Conservation (phyloP, 2,797 vertebrate species). For the Poecile montanus region DNA sequence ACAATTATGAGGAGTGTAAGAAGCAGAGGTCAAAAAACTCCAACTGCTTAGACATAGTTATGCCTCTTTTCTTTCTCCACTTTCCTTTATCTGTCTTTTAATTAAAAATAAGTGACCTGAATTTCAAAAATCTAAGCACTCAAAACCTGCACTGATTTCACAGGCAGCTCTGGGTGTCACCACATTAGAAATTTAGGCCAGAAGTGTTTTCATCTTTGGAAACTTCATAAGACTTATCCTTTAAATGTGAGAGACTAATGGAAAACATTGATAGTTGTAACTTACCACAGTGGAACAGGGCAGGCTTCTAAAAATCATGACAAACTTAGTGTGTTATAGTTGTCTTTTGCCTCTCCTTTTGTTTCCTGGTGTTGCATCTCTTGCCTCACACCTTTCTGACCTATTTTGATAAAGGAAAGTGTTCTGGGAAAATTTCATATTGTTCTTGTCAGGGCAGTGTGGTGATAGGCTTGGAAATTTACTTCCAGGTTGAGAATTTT, state of each 20-base stretch:
- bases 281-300: background rate
- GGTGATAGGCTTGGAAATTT: background rate
- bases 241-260: background rate
- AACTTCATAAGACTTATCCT: background rate
- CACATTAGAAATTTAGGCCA: background rate
- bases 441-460: background rate
- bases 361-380: background rate
- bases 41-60: background rate
- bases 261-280: background rate
- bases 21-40: conserved; percentile 17
- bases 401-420: background rate
- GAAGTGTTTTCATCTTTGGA: background rate
- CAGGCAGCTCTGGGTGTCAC: background rate
- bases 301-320: background rate
- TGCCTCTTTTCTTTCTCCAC: background rate
- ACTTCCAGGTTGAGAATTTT: background rate
- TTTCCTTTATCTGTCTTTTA: background rate
- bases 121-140: background rate
- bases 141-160: background rate
- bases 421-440: background rate
- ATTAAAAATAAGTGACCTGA: conserved; percentile 15
- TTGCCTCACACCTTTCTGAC: background rate
- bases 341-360: background rate
- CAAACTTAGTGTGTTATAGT: background rate
- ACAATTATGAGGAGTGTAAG: background rate